Conservation (phyloP, 2,797 vertebrate species). For the Triplophysa bombifrons region DNA sequence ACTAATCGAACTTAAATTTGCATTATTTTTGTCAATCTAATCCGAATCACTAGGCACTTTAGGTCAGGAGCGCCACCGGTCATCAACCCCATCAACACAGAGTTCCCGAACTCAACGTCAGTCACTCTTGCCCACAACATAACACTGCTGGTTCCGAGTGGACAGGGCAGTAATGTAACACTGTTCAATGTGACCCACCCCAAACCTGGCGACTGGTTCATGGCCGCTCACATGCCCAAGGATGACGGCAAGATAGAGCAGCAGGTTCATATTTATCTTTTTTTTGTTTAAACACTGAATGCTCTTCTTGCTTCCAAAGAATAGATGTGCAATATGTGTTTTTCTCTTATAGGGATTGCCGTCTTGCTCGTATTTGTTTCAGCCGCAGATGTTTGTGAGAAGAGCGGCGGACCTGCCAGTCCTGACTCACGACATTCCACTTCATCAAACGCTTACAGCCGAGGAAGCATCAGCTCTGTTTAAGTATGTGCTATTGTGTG, state of each 20-base stretch:
- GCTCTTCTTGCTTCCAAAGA: not conserved
- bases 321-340: not conserved
- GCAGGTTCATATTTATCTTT: constrained; percentile 69
- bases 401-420: constrained; percentile 80
- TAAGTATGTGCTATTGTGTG: constrained; percentile 47
- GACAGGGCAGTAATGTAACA: constrained; percentile 72
- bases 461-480: constrained; percentile 37
- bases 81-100: constrained; percentile 81
- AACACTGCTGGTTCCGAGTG: constrained; percentile 67
- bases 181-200: constrained; percentile 86
- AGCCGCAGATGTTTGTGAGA: constrained; percentile 88
- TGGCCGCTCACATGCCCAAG: constrained; percentile 89
- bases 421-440: constrained; percentile 74
- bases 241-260: constrained; percentile 90
- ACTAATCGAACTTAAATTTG: not conserved
- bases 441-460: constrained; percentile 65
- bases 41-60: constrained; percentile 77
- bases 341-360: constrained; percentile 81
- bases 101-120: constrained; percentile 79
- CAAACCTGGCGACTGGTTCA: constrained; percentile 87
- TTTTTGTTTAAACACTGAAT: not conserved
- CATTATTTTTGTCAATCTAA: not conserved
- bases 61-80: constrained; percentile 89
- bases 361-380: constrained; percentile 88
- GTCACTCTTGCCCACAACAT: constrained; percentile 77